Base-by-base conservation (phyloP, 2,888 invertebrate genomes). In the Pollenia labialis region DNA sequence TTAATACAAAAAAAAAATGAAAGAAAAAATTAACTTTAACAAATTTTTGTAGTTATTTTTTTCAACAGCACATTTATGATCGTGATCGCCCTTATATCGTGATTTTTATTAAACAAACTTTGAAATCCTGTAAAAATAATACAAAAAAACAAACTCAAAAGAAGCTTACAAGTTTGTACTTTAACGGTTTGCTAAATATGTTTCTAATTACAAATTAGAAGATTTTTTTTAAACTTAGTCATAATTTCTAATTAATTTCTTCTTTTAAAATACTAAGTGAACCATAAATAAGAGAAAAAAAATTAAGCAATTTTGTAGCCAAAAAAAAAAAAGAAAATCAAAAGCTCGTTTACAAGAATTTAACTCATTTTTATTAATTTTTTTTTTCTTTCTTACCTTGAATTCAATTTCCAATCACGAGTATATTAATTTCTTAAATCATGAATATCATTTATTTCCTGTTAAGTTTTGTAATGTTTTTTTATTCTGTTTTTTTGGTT, bases 81-180 rank as follows among this genome's bases (percentile, higher is more conserved):
- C 90, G 90, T 90, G 90, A 90, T 90, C 88, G 89, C 88, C 88
- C 88, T 89, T 89, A 89, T 89, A 90, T 90, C 90, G 90, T 90
- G 90, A 90, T 90, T 89, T 89, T 89, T 88, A 79, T 86, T 87
- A 85, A 88, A 85, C 82, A 87, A 87, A 87, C 83, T 88, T 82
- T 82, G 44, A 62, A 83, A 66, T 75, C 81, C 77, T 79, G 40
- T 46, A 16, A 9, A 72, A 81, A 32, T 18, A 16, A 64, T 54
- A 56, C 42, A 10, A 48, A 40, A 18, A 75, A 58, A 16, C 9
- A 64, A 56, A 16, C 44, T 58, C 23, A 9, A 52, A 75, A 64
- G 48, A 58, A 56, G 12, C 32, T 50, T 14, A 66, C 50, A 32
- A 71, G 52, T 71, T 80, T 71, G 6, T 46, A 62, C 58, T 74